phyloP scores from a whole-genome alignment of 2,888 invertebrate genomes.

The Petrophora chlorosata region DNA sequence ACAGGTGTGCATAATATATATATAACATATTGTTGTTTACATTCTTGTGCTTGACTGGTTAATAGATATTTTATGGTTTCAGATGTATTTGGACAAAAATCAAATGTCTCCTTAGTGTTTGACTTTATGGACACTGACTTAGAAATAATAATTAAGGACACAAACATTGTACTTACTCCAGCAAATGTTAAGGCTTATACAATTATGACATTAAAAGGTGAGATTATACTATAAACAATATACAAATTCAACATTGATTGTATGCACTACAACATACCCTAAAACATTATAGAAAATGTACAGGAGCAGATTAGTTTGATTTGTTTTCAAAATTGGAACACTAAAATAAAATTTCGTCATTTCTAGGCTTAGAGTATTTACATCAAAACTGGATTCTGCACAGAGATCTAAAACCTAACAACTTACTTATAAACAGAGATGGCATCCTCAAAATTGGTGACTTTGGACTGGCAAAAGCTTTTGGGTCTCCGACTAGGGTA shows the following conservation, averaged over 20 bases:
- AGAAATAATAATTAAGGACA: constrained; percentile 96
- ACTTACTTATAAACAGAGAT: constrained; percentile 95
- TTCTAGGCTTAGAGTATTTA: constrained; percentile 93
- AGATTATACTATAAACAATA: too few species aligned
- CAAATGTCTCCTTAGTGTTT: constrained; percentile 98
- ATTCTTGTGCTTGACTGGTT: neutral
- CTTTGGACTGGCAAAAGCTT: constrained; percentile 99
- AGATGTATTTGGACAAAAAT: constrained; percentile 99
- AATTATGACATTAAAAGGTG: constrained; percentile 95
- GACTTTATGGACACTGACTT: constrained; percentile 99
- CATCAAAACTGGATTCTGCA: constrained; percentile 98
- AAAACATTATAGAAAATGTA: too few species aligned
- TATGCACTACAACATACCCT: too few species aligned
- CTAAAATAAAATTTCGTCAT: neutral
- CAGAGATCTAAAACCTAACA: constrained; percentile 99
- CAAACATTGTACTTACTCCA: constrained; percentile 92
- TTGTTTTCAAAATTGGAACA: neutral
- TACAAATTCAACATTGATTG: neutral
- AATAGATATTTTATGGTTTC: constrained; percentile 35
- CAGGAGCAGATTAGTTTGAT: too few species aligned
- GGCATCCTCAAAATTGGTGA: constrained; percentile 99
- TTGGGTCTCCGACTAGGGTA: constrained; percentile 97
- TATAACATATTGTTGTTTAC: too few species aligned
- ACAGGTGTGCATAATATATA: too few species aligned
- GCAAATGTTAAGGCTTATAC: constrained; percentile 98